Conservation (phyloP, 2,797 vertebrate genomes). For the Euthynnus affinis region DNA sequence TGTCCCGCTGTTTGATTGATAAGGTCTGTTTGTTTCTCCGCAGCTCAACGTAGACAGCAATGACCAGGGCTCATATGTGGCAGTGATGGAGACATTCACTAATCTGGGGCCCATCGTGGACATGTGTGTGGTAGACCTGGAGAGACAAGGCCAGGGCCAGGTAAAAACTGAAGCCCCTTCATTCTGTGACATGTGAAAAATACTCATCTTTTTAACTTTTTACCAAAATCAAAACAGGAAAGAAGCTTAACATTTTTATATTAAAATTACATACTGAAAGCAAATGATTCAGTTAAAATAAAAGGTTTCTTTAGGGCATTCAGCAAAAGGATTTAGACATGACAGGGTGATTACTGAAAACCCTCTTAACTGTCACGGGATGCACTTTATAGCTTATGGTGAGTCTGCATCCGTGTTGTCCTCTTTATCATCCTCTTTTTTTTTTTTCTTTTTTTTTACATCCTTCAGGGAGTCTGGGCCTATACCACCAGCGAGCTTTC, state of each 20-base stretch:
- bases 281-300: neutral
- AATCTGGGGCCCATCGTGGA: conserved; percentile 98
- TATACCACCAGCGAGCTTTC: conserved; percentile 3
- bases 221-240: neutral
- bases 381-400: conserved; percentile 17
- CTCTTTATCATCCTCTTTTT: conserved; percentile 43
- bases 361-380: conserved; percentile 12
- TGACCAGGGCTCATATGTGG: conserved; percentile 97
- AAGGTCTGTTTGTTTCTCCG: neutral
- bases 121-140: conserved; percentile 99
- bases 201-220: neutral
- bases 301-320: neutral
- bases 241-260: neutral
- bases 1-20: neutral
- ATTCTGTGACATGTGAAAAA: neutral
- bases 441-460: conserved; percentile 26
- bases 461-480: conserved; percentile 42
- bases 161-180: conserved; percentile 74
- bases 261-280: neutral
- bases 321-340: neutral
- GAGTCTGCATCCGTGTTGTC: conserved; percentile 39
- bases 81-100: conserved; percentile 99
- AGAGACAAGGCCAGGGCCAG: conserved; percentile 98
- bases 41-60: conserved; percentile 99
- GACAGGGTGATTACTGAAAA: conserved; percentile 38